phyloP scores from a whole-genome alignment of 1,140 invertebrate species.

The Drosophila asahinai region DNA sequence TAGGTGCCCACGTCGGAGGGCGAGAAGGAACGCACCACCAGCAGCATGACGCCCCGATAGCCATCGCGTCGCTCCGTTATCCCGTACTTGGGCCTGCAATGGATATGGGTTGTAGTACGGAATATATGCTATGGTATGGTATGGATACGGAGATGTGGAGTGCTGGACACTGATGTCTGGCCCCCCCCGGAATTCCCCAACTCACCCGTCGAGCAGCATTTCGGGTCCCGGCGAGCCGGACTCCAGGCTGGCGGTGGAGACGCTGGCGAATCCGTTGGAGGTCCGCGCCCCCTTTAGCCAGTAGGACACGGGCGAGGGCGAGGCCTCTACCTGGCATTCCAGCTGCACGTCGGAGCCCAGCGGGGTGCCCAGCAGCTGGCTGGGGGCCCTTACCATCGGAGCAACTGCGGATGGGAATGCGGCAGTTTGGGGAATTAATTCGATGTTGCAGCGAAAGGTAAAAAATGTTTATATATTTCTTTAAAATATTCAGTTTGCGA shows the following conservation, averaged over 20 bases:
- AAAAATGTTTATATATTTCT: slow-evolving; percentile 2
- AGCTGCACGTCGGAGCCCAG: slow-evolving; percentile 92
- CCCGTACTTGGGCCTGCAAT: slow-evolving; percentile 91
- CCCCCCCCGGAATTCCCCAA: slow-evolving; percentile 27
- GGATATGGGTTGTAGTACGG: background rate
- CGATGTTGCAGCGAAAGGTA: slow-evolving; percentile 7
- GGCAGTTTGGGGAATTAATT: slow-evolving; percentile 1
- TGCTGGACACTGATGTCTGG: slow-evolving; percentile 14
- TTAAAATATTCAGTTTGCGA: slow-evolving; percentile 11
- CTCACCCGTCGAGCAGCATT: slow-evolving; percentile 92
- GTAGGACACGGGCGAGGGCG: slow-evolving; percentile 93
- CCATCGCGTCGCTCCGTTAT: slow-evolving; percentile 91
- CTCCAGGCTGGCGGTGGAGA: slow-evolving; percentile 76
- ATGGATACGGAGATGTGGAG: slow-evolving; percentile 14
- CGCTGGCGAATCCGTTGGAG: slow-evolving; percentile 69
- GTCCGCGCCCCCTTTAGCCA: slow-evolving; percentile 91
- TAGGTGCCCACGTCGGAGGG: slow-evolving; percentile 94
- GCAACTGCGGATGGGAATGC: slow-evolving; percentile 87
- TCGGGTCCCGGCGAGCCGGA: slow-evolving; percentile 86
- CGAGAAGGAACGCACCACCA: slow-evolving; percentile 92
- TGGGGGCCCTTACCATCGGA: slow-evolving; percentile 92
- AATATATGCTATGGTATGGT: slow-evolving; percentile 4
- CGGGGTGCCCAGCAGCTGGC: slow-evolving; percentile 93
- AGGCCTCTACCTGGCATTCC: slow-evolving; percentile 93
- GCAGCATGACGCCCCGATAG: slow-evolving; percentile 93